These are phyloP conservation scores for Aphelenchoides bicaudatus DNA, from an alignment of 2,888 invertebrate genomes.

Conservation along the genomic window DNA sequence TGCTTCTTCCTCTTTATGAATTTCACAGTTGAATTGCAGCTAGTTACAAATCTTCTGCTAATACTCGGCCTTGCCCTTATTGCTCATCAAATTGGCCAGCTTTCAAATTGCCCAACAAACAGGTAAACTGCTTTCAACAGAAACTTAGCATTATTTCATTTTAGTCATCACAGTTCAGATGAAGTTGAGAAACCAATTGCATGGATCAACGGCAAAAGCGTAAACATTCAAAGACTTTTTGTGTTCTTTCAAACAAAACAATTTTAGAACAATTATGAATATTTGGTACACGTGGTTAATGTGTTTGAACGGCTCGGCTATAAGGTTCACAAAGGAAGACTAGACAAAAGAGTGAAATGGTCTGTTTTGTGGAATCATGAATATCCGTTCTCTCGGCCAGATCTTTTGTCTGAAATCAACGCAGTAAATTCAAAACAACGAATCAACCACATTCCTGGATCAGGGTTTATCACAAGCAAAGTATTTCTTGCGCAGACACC, in stretches of 20 bases:
- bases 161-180: too few species aligned
- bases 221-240: slow-evolving; percentile 18
- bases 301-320: slow-evolving; percentile 77
- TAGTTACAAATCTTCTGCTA: too few species aligned
- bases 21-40: too few species aligned
- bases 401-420: slow-evolving; percentile 21
- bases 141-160: too few species aligned
- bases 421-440: slow-evolving; percentile 67
- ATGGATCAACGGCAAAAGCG: slow-evolving; percentile 45
- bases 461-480: slow-evolving; percentile 87
- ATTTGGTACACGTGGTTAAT: slow-evolving; percentile 76
- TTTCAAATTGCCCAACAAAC: too few species aligned
- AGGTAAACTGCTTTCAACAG: too few species aligned
- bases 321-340: slow-evolving; percentile 61
- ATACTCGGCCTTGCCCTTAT: too few species aligned
- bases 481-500: slow-evolving; percentile 74
- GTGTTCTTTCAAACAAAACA: slow-evolving; percentile 1
- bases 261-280: slow-evolving; percentile 64
- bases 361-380: slow-evolving; percentile 88
- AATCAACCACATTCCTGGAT: slow-evolving; percentile 89
- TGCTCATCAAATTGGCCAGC: too few species aligned
- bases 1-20: too few species aligned
- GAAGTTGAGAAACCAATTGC: slow-evolving; percentile 36
- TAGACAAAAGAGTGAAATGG: slow-evolving; percentile 68
- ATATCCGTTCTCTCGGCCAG: slow-evolving; percentile 69